Conservation (phyloP, 2,113 vertebrate species). For the Recurvirostra avosetta region DNA sequence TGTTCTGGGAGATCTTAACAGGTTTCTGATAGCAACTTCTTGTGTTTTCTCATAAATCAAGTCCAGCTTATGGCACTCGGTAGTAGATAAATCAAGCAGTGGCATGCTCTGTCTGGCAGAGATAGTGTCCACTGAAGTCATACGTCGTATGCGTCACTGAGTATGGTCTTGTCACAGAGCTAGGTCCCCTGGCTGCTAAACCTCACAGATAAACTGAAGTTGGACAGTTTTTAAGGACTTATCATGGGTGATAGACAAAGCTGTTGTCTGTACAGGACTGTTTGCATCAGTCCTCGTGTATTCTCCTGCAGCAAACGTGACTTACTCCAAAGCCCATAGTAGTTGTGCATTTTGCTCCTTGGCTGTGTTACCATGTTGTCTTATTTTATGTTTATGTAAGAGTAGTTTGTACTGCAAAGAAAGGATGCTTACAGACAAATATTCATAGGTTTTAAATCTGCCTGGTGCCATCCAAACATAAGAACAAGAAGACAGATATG, state of each 20-base stretch:
- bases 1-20: neutral
- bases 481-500: neutral
- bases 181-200: neutral
- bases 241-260: neutral
- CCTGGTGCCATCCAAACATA: neutral
- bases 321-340: neutral
- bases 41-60: neutral
- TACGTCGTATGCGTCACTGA: fast-evolving
- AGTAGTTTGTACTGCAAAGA: neutral
- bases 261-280: neutral
- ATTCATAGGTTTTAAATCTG: neutral
- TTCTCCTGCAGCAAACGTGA: neutral
- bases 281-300: neutral
- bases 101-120: neutral
- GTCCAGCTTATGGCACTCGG: neutral
- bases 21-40: neutral
- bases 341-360: neutral
- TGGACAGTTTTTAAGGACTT: neutral
- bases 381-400: neutral
- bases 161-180: neutral
- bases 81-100: neutral
- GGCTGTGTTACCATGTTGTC: fast-evolving
- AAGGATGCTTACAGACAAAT: neutral
- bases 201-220: neutral
- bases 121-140: neutral